These are phyloP conservation scores for Hemichromis elongatus DNA, from an alignment of 2,113 vertebrate genomes.

Conservation along the genomic window DNA sequence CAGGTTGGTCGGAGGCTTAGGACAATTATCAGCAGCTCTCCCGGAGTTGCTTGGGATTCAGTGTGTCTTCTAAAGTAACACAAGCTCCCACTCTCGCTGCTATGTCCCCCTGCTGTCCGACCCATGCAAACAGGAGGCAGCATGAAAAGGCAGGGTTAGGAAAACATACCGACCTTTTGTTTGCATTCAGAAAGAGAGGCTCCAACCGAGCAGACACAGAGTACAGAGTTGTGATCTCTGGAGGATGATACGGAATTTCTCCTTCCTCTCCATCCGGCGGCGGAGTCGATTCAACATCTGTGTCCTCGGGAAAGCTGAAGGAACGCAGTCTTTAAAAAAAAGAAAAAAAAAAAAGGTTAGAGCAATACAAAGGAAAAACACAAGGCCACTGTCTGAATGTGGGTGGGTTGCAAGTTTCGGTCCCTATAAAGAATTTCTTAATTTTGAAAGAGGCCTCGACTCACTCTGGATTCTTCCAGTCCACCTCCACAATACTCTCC, in stretches of 20 bases:
- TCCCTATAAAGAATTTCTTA: not conserved
- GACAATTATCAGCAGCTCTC: not conserved
- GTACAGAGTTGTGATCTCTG: constrained; percentile 86
- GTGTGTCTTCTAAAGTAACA: not conserved
- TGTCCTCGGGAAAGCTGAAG: constrained; percentile 76
- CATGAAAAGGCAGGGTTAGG: not conserved
- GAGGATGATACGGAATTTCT: constrained; percentile 79
- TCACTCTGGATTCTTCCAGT: constrained; percentile 90
- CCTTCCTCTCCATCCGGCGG: constrained; percentile 59
- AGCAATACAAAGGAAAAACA: not conserved
- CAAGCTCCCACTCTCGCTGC: not conserved
- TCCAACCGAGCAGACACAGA: constrained; percentile 81
- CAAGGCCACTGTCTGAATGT: not conserved
- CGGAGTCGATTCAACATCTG: constrained; percentile 46
- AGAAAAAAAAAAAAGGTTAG: not conserved
- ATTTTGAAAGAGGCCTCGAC: constrained; percentile 11
- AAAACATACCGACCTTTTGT: constrained; percentile 80
- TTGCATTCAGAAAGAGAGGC: constrained; percentile 85
- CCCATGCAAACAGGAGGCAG: not conserved
- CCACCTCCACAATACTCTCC: constrained; percentile 91
- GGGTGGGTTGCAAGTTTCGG: not conserved
- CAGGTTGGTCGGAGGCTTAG: not conserved
- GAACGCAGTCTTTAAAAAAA: constrained; percentile 76
- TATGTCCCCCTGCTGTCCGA: not conserved
- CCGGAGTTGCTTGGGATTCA: not conserved